phyloP scores from a whole-genome alignment of 2,888 invertebrate species.

The Mayetiola destructor region DNA sequence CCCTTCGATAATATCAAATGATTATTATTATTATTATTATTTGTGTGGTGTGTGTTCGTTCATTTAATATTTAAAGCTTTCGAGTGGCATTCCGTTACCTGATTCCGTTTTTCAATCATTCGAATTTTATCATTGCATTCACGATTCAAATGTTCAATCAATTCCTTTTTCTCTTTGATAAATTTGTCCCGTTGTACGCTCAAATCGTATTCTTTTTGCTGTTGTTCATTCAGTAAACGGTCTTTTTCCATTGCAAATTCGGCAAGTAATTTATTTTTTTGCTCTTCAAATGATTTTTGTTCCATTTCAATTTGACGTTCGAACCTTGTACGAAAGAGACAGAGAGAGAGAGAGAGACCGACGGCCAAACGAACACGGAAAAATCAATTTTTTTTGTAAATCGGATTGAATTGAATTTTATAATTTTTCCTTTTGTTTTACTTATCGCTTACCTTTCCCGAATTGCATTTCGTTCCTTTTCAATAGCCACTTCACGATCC shows the following conservation, averaged over 20 bases:
- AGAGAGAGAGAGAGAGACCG: neutral
- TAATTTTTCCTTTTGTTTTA: neutral
- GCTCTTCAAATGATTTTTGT: slow-evolving; percentile 41
- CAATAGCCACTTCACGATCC: slow-evolving; percentile 47
- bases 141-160: slow-evolving; percentile 36
- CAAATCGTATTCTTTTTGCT: slow-evolving; percentile 36
- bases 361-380: neutral
- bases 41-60: neutral
- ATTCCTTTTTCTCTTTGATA: slow-evolving; percentile 35
- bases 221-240: slow-evolving; percentile 32
- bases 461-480: slow-evolving; percentile 45
- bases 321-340: slow-evolving; percentile 28
- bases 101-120: slow-evolving; percentile 34
- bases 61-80: neutral
- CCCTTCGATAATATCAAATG: neutral
- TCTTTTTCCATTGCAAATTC: slow-evolving; percentile 37
- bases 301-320: slow-evolving; percentile 42
- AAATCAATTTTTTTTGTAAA: neutral
- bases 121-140: slow-evolving; percentile 40
- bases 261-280: slow-evolving; percentile 37
- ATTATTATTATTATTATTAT: neutral
- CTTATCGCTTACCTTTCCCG: slow-evolving; percentile 36
- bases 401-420: slow-evolving; percentile 18
- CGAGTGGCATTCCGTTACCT: slow-evolving; percentile 21
- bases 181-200: slow-evolving; percentile 32